Percentiles rank a stretch among this genome's conserved stretches.
These are phyloP conservation scores for Anguilla rostrata DNA, from an alignment of 2,113 vertebrate species.

Conservation along the genomic window DNA sequence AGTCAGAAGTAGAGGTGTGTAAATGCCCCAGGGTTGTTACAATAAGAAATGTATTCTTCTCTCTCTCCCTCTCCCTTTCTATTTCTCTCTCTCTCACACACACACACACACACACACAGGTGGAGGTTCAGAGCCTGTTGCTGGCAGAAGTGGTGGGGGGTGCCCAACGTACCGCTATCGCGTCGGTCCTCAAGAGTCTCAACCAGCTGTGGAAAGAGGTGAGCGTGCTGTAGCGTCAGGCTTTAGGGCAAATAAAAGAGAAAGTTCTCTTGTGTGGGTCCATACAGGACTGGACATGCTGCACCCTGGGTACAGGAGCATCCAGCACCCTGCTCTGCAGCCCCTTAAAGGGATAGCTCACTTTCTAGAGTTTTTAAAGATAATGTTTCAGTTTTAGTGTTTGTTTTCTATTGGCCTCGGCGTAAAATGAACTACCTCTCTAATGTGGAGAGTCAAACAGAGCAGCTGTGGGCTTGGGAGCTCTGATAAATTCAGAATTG, in stretches of 20 bases:
- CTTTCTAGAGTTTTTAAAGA: no score
- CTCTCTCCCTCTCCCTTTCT: neutral
- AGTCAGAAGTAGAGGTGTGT: no score
- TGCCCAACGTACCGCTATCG: conserved; percentile 78
- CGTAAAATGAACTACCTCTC: neutral
- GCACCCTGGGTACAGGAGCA: no score
- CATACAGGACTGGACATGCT: neutral
- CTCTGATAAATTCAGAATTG: neutral
- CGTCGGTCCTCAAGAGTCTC: conserved; percentile 81
- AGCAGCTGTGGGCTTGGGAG: neutral
- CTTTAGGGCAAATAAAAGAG: neutral
- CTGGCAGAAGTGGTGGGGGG: conserved; percentile 88
- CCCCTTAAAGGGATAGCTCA: no score
- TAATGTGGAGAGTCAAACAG: neutral
- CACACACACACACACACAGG: conserved; percentile 60
- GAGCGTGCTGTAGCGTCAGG: conserved; percentile 32
- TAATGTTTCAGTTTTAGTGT: no score
- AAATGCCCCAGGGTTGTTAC: no score
- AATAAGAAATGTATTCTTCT: neutral
- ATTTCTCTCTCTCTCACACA: neutral
- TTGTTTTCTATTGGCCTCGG: no score
- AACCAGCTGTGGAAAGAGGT: conserved; percentile 88
- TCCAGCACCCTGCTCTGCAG: no score
- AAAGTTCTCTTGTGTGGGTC: neutral
- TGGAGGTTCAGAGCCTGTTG: conserved; percentile 91